Evolutionary conservation across 2,888 invertebrate genomes (phyloP).

Genomic region (Macropis europaea): DNA sequence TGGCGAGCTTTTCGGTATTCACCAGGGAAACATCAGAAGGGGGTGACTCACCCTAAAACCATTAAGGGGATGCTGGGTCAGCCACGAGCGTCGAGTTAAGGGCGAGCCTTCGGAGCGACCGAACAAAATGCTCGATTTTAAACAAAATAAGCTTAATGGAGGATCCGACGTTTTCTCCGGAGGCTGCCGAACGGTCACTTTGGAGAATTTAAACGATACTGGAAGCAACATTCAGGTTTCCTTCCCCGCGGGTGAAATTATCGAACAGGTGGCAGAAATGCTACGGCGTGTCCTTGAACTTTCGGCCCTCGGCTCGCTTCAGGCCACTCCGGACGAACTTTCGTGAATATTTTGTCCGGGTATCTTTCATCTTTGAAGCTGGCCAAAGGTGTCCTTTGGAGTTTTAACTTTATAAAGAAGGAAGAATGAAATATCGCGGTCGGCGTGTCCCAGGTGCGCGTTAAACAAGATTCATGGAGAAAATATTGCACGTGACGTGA

Average conservation of each 20-base stretch:
- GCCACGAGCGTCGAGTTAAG: constrained; percentile 23
- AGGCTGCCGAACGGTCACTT: not conserved
- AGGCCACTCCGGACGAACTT: not conserved
- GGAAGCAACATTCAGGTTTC: not conserved
- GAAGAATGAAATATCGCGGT: too few relatives aligned
- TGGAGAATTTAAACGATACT: not conserved
- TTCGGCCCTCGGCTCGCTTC: constrained; percentile 18
- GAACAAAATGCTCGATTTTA: constrained; percentile 22
- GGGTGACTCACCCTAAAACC: constrained; percentile 23
- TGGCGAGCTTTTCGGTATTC: constrained; percentile 30
- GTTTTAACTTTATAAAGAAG: too few relatives aligned
- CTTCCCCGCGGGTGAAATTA: constrained; percentile 8
- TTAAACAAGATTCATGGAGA: too few relatives aligned
- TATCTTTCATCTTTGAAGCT: too few relatives aligned
- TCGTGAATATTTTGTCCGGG: constrained; percentile 38
- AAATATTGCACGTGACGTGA: too few relatives aligned
- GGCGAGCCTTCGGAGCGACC: not conserved
- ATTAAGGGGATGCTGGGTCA: constrained; percentile 49
- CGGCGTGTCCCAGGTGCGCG: too few relatives aligned
- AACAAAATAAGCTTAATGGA: not conserved
- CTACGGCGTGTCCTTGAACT: constrained; percentile 33
- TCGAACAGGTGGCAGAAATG: constrained; percentile 16
- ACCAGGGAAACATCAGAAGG: constrained; percentile 28
- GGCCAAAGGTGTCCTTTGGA: too few relatives aligned
- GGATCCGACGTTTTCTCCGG: not conserved